These are phyloP conservation scores for Trematomus loennbergii DNA, from an alignment of 2,113 vertebrate species.

Conservation along the genomic window DNA sequence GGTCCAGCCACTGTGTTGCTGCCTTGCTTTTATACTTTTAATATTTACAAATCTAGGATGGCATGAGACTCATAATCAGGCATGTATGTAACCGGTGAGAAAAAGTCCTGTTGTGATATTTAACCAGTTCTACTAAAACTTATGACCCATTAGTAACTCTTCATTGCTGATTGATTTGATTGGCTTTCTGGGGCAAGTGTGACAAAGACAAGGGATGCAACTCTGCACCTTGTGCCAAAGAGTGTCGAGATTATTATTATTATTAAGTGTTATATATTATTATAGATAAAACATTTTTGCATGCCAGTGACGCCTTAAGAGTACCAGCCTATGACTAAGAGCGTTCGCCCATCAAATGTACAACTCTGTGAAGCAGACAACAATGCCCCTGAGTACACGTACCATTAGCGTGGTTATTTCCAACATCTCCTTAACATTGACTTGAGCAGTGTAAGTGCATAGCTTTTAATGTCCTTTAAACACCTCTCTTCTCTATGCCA, in stretches of 20 bases:
- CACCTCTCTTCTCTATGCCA: constrained; percentile 25
- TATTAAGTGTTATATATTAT: too few species aligned
- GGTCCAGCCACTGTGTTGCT: constrained; percentile 20
- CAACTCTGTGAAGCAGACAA: too few species aligned
- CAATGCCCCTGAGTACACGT: too few species aligned
- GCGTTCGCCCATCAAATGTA: too few species aligned
- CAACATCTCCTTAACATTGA: constrained; percentile 14
- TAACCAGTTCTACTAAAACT: neutral
- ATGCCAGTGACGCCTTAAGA: too few species aligned
- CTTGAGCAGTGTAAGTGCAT: constrained; percentile 6
- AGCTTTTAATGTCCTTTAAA: constrained; percentile 37
- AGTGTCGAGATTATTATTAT: too few species aligned
- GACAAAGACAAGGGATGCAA: too few species aligned
- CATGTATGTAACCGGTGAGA: neutral
- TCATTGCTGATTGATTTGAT: neutral
- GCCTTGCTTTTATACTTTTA: constrained; percentile 1
- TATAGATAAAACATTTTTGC: too few species aligned
- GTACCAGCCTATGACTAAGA: too few species aligned
- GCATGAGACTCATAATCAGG: neutral
- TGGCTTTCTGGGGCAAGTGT: too few species aligned
- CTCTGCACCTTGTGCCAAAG: too few species aligned
- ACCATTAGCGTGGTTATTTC: constrained; percentile 18
- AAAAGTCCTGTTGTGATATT: neutral
- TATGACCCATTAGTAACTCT: too few species aligned
- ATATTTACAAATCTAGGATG: neutral